phyloP scores from a whole-genome alignment of 2,888 invertebrate genomes.

The Arge pagana region DNA sequence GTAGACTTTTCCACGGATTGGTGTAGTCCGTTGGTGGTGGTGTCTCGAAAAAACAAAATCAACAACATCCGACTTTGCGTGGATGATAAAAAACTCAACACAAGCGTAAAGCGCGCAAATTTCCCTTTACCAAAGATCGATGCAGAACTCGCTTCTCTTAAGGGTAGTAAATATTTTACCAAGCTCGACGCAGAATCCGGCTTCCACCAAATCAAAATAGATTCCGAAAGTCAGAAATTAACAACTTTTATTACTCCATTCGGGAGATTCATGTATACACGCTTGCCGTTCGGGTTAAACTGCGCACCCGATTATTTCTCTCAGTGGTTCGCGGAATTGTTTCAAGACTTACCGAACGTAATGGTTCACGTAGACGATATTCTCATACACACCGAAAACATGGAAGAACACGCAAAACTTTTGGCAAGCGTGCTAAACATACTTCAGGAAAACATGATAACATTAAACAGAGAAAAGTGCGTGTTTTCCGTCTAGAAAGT shows the following conservation, averaged over 20 bases:
- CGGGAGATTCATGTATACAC: conserved; percentile 24
- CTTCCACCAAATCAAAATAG: conserved; percentile 37
- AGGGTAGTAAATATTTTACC: conserved; percentile 30
- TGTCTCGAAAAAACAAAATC: conserved; percentile 33
- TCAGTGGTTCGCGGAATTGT: conserved; percentile 20
- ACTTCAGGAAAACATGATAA: conserved; percentile 31
- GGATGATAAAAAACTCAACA: conserved; percentile 41
- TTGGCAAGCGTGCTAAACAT: conserved; percentile 30
- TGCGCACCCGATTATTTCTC: conserved; percentile 30
- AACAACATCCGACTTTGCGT: conserved; percentile 34
- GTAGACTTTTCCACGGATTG: conserved; percentile 41
- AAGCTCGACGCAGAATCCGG: conserved; percentile 36
- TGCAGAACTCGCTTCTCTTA: conserved; percentile 32
- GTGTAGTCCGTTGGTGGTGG: conserved; percentile 31
- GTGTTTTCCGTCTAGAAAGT: conserved; percentile 30
- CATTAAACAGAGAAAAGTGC: conserved; percentile 39
- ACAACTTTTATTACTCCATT: conserved; percentile 31
- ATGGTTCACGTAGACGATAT: conserved; percentile 37
- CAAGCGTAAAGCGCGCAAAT: conserved; percentile 30
- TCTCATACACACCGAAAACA: conserved; percentile 32
- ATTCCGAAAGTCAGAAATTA: conserved; percentile 20
- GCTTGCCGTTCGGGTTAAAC: conserved; percentile 34
- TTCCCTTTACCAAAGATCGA: conserved; percentile 33
- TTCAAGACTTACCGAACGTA: conserved; percentile 26
- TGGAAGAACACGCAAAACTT: conserved; percentile 30